These are phyloP conservation scores for Platichthys stellatus DNA, from an alignment of 2,113 vertebrate species.

Conservation along the genomic window DNA sequence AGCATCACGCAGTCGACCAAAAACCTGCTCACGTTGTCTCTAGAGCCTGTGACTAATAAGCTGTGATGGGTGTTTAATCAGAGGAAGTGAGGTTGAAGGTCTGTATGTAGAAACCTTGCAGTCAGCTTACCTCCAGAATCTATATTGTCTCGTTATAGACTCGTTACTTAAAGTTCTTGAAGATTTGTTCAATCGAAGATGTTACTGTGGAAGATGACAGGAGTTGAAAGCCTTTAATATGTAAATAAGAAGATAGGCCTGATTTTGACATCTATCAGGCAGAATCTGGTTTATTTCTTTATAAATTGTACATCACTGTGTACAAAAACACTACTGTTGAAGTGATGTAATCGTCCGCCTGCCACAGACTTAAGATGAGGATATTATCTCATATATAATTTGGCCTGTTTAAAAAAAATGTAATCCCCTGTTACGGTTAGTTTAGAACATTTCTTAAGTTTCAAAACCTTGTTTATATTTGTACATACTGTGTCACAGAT, in stretches of 20 bases:
- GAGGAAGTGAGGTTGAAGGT: background rate
- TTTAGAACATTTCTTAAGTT: background rate
- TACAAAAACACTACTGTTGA: background rate
- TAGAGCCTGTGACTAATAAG: background rate
- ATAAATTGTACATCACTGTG: background rate
- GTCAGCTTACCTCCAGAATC: background rate
- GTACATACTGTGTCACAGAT: slow-evolving; percentile 5
- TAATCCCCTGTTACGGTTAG: background rate
- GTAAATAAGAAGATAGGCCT: background rate
- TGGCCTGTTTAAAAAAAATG: background rate
- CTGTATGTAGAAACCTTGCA: too few species aligned
- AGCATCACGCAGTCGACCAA: background rate
- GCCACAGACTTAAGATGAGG: background rate
- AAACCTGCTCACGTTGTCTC: fast-evolving
- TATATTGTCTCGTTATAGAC: background rate
- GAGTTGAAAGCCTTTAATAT: background rate
- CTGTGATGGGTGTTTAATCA: background rate
- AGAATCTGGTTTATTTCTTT: background rate
- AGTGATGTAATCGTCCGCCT: background rate
- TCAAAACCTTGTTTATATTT: background rate
- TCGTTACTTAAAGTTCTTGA: background rate
- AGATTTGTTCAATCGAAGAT: background rate
- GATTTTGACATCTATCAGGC: background rate
- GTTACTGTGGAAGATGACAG: background rate
- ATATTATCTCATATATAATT: background rate